Percentiles rank a stretch among this genome's conserved stretches.
phyloP scores from a whole-genome alignment of 2,113 vertebrate genomes.

The Procapra przewalskii region DNA sequence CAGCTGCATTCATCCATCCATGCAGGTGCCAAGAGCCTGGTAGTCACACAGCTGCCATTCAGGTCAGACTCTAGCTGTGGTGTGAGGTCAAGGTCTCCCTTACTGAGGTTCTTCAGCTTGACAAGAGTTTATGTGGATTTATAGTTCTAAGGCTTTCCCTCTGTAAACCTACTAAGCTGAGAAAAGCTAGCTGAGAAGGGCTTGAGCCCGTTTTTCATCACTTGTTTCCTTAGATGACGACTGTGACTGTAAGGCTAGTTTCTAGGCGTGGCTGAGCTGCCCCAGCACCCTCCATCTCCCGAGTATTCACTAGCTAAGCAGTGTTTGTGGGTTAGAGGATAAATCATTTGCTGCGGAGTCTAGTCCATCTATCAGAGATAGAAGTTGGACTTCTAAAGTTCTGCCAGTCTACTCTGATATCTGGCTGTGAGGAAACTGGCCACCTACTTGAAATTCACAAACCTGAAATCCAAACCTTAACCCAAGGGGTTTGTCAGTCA shows the following conservation, averaged over 20 bases:
- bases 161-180: not conserved
- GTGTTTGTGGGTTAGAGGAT: not conserved
- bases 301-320: not conserved
- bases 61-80: not conserved
- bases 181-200: not conserved
- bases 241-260: not conserved
- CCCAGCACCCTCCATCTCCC: not conserved
- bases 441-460: not conserved
- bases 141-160: not conserved
- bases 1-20: not conserved
- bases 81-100: not conserved
- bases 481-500: not conserved
- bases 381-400: not conserved
- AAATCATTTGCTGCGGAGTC: not conserved
- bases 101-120: not conserved
- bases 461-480: not conserved
- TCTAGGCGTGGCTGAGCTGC: not conserved
- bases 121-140: not conserved
- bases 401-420: not conserved
- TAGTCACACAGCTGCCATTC: not conserved
- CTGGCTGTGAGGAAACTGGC: not conserved
- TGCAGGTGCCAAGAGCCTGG: not conserved
- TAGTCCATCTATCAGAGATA: not conserved
- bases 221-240: not conserved
- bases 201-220: not conserved